Percentiles rank a stretch among this genome's conserved stretches.
These are phyloP conservation scores for Callyntrura guangdongensis DNA, from an alignment of 2,888 invertebrate species.

Conservation along the genomic window DNA sequence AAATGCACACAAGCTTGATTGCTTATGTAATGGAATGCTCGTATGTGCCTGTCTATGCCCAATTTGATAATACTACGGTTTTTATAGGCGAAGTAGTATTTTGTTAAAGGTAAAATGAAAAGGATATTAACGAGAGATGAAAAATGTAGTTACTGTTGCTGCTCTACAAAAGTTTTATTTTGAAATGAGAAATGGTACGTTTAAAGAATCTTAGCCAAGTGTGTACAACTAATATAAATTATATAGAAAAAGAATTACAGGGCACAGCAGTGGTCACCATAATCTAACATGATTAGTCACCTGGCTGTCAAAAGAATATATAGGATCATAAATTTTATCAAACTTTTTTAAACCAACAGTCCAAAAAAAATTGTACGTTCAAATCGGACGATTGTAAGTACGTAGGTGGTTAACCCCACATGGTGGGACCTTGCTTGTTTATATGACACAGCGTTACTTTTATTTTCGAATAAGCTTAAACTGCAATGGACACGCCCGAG, in stretches of 20 bases:
- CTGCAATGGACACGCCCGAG: background rate
- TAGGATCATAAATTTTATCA: slow-evolving; percentile 56
- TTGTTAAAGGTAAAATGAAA: background rate
- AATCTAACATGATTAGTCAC: slow-evolving; percentile 70
- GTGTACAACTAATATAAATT: slow-evolving; percentile 31
- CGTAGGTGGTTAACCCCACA: background rate
- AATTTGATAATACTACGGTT: background rate
- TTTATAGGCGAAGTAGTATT: background rate
- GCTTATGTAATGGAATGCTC: slow-evolving; percentile 1
- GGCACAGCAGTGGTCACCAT: slow-evolving; percentile 38
- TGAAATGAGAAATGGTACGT: slow-evolving; percentile 2
- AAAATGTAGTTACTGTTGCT: background rate
- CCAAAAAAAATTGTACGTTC: background rate
- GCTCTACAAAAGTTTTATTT: background rate
- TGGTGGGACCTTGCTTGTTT: background rate
- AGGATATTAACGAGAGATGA: background rate
- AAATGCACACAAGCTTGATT: slow-evolving; percentile 37
- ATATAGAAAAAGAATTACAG: slow-evolving; percentile 23
- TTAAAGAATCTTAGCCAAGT: background rate
- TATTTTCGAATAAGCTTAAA: slow-evolving; percentile 15
- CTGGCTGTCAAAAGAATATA: slow-evolving; percentile 68
- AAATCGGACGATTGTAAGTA: background rate
- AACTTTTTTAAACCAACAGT: slow-evolving; percentile 42
- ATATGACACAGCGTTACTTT: slow-evolving; percentile 35
- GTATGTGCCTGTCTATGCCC: background rate